Percentiles rank a stretch among this genome's conserved stretches.
phyloP scores from a whole-genome alignment of 2,113 vertebrate species.

The Austrofundulus limnaeus region DNA sequence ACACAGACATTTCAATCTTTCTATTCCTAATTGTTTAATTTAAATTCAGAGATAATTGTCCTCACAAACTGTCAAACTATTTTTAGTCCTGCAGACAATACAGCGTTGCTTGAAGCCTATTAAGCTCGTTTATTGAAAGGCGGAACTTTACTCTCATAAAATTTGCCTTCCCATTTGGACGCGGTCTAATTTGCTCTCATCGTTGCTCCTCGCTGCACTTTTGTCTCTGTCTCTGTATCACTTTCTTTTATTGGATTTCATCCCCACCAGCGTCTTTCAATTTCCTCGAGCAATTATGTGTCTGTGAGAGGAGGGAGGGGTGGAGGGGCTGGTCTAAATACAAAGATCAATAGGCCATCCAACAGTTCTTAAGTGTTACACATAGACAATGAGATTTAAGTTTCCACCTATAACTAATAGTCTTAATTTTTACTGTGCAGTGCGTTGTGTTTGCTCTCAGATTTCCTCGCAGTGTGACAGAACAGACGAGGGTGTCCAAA shows the following conservation, averaged over 20 bases:
- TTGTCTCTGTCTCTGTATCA: slow-evolving; percentile 42
- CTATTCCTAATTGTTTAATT: not conserved
- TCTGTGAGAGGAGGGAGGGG: not conserved
- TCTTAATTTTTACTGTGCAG: slow-evolving; percentile 86
- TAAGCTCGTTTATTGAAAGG: slow-evolving; percentile 8
- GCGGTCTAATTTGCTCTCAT: slow-evolving; percentile 19
- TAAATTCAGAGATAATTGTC: not conserved
- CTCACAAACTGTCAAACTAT: not conserved
- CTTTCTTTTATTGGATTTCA: slow-evolving; percentile 54
- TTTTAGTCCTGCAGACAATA: not conserved
- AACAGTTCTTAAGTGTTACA: slow-evolving; percentile 80
- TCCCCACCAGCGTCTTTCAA: slow-evolving; percentile 73
- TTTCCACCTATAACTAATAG: slow-evolving; percentile 85
- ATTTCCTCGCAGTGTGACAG: slow-evolving; percentile 69
- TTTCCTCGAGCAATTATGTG: slow-evolving; percentile 76
- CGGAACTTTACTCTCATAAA: slow-evolving; percentile 14
- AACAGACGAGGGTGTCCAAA: slow-evolving; percentile 71
- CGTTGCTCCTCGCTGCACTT: slow-evolving; percentile 15
- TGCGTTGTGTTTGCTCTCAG: slow-evolving; percentile 79
- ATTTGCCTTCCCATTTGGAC: slow-evolving; percentile 33
- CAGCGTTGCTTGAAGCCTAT: not conserved
- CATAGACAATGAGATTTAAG: slow-evolving; percentile 71
- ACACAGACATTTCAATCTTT: too few species aligned
- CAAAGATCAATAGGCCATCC: slow-evolving; percentile 86
- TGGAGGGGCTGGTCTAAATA: slow-evolving; percentile 76